phyloP scores from a whole-genome alignment of 2,797 vertebrate genomes.

The Hypotaenidia philippensis region DNA sequence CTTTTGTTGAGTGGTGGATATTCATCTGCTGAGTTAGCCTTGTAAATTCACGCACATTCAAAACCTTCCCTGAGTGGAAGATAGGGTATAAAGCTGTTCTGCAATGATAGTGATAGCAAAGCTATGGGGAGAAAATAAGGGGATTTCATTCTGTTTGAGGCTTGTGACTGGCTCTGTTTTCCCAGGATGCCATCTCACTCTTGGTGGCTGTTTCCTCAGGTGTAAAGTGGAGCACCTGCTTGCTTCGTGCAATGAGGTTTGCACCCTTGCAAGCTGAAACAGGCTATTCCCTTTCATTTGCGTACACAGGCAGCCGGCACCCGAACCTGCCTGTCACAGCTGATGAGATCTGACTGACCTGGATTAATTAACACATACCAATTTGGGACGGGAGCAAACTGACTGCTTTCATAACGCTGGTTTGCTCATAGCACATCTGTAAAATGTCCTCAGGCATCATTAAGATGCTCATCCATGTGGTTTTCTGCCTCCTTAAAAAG shows the following conservation, averaged over 20 bases:
- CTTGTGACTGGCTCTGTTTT: neutral
- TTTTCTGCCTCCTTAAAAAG: neutral
- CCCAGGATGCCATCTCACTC: neutral
- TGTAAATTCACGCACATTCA: neutral
- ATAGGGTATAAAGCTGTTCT: neutral
- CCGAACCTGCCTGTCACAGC: neutral
- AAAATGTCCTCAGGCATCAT: rapidly evolving
- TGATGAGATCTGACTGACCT: neutral
- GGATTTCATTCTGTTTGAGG: neutral
- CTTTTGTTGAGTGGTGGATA: neutral
- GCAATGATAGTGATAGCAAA: neutral
- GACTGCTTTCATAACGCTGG: neutral
- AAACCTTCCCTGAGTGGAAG: neutral
- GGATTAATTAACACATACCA: neutral
- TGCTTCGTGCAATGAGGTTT: neutral
- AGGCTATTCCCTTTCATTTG: neutral
- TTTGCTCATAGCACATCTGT: neutral
- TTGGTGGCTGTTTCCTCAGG: neutral
- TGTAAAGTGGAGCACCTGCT: slow-evolving; percentile 45
- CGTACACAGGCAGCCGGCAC: neutral
- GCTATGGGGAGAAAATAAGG: neutral
- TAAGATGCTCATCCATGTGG: neutral
- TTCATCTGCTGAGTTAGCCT: neutral
- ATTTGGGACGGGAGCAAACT: neutral
- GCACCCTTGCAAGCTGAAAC: slow-evolving; percentile 10